Evolutionary conservation across 2,113 vertebrate genomes (phyloP).

Genomic region (Stercorarius parasiticus): DNA sequence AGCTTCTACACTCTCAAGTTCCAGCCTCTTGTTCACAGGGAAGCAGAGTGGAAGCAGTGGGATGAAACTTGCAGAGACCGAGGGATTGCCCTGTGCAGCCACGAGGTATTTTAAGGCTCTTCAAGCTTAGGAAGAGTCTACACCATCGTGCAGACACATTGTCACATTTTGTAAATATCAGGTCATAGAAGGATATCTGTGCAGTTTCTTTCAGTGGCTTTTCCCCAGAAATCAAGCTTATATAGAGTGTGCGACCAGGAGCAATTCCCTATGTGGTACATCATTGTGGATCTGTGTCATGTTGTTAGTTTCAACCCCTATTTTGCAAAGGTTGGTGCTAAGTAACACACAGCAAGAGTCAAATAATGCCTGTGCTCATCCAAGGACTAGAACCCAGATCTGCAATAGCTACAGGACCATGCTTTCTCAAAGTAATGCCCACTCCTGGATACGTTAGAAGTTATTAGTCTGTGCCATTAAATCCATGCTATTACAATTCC

Average conservation of each 20-base stretch:
- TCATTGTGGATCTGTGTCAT: neutral
- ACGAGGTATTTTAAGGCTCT: neutral
- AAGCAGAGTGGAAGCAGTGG: neutral
- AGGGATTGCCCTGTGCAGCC: neutral
- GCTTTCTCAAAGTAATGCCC: neutral
- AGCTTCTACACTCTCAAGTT: neutral
- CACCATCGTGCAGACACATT: too few relatives aligned
- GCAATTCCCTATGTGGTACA: rapidly evolving
- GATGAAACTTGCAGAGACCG: neutral
- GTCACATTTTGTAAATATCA: neutral
- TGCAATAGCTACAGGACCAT: neutral
- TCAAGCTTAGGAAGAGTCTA: neutral
- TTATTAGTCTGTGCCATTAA: neutral
- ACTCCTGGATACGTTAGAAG: neutral
- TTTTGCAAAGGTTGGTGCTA: neutral
- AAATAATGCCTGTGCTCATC: neutral
- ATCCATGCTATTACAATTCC: neutral
- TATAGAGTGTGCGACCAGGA: neutral
- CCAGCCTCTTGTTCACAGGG: neutral
- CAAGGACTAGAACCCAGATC: neutral
- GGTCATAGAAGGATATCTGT: neutral
- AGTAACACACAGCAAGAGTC: neutral
- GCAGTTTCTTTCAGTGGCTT: neutral
- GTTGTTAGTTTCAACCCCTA: neutral
- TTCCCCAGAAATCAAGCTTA: neutral